Evolutionary conservation across 2,888 invertebrate species (phyloP).

Genomic region (Lissocephala sabroskyi): DNA sequence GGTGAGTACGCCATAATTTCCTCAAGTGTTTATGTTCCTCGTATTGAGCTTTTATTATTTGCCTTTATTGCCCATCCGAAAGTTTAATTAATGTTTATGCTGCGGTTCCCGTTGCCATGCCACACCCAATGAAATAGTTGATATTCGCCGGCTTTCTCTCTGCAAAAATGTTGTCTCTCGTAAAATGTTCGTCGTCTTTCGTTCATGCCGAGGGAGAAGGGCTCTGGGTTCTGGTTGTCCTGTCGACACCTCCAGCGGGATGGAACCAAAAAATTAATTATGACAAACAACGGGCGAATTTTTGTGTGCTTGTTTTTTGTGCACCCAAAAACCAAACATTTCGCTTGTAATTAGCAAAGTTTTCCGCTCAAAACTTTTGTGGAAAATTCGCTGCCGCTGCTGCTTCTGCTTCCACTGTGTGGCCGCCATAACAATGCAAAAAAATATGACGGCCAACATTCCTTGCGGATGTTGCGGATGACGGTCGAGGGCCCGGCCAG

Average conservation of each 20-base stretch:
- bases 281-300: constrained; percentile 38
- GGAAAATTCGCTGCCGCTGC: constrained; percentile 37
- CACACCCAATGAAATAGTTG: too few species aligned
- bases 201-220: too few species aligned
- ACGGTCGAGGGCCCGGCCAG: not conserved
- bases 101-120: too few species aligned
- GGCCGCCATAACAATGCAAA: constrained; percentile 34
- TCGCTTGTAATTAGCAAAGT: constrained; percentile 58
- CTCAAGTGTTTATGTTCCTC: constrained; percentile 48
- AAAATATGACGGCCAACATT: constrained; percentile 4
- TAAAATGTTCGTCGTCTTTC: too few species aligned
- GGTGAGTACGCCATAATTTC: constrained; percentile 49
- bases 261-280: constrained; percentile 47
- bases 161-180: too few species aligned
- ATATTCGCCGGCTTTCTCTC: too few species aligned
- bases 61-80: constrained; percentile 32
- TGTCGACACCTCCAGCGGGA: too few species aligned
- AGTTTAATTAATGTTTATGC: constrained; percentile 44
- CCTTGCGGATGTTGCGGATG: constrained; percentile 1
- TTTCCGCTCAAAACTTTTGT: constrained; percentile 50
- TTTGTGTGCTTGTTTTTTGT: constrained; percentile 8
- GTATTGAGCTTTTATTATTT: constrained; percentile 40
- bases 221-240: too few species aligned
- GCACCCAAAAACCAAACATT: constrained; percentile 40
- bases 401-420: constrained; percentile 24